These are phyloP conservation scores for Meta bourneti DNA, from an alignment of 2,888 invertebrate genomes.

Conservation along the genomic window DNA sequence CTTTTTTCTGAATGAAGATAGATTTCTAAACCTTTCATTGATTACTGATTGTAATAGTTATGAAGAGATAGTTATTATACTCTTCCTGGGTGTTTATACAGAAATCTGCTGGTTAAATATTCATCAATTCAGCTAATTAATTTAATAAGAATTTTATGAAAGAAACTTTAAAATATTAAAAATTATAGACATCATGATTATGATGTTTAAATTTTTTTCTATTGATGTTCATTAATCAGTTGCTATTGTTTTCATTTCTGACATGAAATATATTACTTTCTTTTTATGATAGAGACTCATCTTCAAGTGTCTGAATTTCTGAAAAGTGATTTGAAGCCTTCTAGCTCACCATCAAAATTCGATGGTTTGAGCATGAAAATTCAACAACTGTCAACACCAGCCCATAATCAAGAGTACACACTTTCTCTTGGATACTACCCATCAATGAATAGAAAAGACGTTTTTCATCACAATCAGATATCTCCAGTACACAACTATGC, in stretches of 20 bases:
- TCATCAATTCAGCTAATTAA: too few relatives aligned
- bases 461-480: conserved; percentile 55
- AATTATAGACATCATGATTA: too few relatives aligned
- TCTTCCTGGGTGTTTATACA: too few relatives aligned
- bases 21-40: too few relatives aligned
- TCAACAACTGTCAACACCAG: conserved; percentile 39
- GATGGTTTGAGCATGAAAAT: conserved; percentile 53
- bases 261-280: conserved; percentile 7
- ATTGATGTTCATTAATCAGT: too few relatives aligned
- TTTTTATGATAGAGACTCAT: conserved; percentile 84
- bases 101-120: too few relatives aligned
- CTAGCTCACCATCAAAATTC: conserved; percentile 57
- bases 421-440: conserved; percentile 21
- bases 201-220: too few relatives aligned
- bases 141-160: too few relatives aligned
- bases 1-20: too few relatives aligned
- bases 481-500: conserved; percentile 50
- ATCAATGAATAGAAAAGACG: conserved; percentile 48
- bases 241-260: background rate
- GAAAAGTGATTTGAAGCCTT: conserved; percentile 76
- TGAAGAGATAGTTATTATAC: too few relatives aligned
- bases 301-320: conserved; percentile 85
- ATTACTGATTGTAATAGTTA: too few relatives aligned
- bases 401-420: conserved; percentile 21
- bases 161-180: too few relatives aligned